Conservation (phyloP, 2,888 invertebrate species). For the Lagria hirta region DNA sequence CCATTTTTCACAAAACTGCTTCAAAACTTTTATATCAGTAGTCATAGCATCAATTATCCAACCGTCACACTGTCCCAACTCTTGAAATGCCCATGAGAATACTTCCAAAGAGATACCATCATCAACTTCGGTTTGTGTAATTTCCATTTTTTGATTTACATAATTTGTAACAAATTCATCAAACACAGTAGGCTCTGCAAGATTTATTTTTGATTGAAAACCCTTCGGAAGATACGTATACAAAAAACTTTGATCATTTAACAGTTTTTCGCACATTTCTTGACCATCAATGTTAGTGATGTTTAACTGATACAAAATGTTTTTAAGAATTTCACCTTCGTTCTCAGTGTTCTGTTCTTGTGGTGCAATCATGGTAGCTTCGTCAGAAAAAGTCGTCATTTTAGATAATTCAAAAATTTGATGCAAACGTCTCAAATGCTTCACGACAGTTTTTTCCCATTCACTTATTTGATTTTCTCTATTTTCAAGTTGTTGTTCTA, state of each 20-base stretch:
- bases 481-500: conserved; percentile 27
- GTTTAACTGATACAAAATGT: too few relatives aligned
- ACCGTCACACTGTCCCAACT: conserved; percentile 52
- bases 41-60: conserved; percentile 66
- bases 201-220: conserved; percentile 33
- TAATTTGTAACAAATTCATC: conserved; percentile 57
- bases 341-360: too few relatives aligned
- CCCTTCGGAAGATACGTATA: conserved; percentile 33
- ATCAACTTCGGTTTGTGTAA: too few relatives aligned
- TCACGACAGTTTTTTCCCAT: conserved; percentile 51
- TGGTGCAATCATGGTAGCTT: too few relatives aligned
- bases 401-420: background rate
- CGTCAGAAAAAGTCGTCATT: too few relatives aligned
- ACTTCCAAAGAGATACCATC: too few relatives aligned
- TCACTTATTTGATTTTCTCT: conserved; percentile 44
- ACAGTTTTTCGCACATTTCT: conserved; percentile 14
- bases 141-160: conserved; percentile 53
- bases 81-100: conserved; percentile 54
- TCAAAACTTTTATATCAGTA: conserved; percentile 57
- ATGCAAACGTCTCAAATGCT: background rate
- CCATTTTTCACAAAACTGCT: conserved; percentile 53
- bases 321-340: too few relatives aligned
- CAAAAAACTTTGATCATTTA: conserved; percentile 17
- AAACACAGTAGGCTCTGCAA: conserved; percentile 44
- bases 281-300: conserved; percentile 21